These are phyloP conservation scores for Parnassius mnemosyne DNA, from an alignment of 2,888 invertebrate genomes.

Conservation along the genomic window DNA sequence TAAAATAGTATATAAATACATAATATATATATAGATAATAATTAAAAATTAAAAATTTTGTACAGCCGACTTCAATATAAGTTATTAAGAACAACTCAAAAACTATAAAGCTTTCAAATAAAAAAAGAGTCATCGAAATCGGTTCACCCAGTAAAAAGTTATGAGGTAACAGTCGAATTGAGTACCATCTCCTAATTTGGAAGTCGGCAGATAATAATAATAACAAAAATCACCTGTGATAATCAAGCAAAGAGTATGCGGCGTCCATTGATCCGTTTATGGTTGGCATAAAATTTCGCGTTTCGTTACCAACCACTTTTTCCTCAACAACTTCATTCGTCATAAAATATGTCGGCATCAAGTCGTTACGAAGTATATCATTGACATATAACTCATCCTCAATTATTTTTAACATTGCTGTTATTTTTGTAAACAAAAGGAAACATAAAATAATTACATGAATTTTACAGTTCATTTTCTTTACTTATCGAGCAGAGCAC, in stretches of 20 bases:
- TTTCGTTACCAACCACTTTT: slow-evolving; percentile 33
- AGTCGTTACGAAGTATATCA: slow-evolving; percentile 85
- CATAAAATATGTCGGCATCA: slow-evolving; percentile 85
- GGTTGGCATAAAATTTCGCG: slow-evolving; percentile 39
- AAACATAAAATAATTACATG: slow-evolving; percentile 29
- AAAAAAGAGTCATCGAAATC: too few relatives aligned
- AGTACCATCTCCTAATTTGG: too few relatives aligned
- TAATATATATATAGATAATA: too few relatives aligned
- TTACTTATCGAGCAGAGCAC: background rate
- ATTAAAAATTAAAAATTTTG: too few relatives aligned
- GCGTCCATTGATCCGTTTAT: slow-evolving; percentile 81
- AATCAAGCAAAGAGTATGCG: slow-evolving; percentile 83
- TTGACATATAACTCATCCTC: slow-evolving; percentile 78
- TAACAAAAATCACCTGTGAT: slow-evolving; percentile 81
- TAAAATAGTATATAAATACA: too few relatives aligned
- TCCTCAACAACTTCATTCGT: slow-evolving; percentile 54
- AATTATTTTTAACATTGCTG: slow-evolving; percentile 40
- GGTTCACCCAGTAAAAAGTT: too few relatives aligned
- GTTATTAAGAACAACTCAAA: too few relatives aligned
- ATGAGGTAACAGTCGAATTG: too few relatives aligned
- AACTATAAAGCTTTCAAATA: too few relatives aligned
- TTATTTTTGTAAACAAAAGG: background rate
- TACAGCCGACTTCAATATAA: too few relatives aligned
- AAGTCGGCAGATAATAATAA: too few relatives aligned
- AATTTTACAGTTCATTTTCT: slow-evolving; percentile 20